Evolutionary conservation across 2,797 vertebrate species (phyloP).

Genomic region (Dendrocincla fuliginosa): DNA sequence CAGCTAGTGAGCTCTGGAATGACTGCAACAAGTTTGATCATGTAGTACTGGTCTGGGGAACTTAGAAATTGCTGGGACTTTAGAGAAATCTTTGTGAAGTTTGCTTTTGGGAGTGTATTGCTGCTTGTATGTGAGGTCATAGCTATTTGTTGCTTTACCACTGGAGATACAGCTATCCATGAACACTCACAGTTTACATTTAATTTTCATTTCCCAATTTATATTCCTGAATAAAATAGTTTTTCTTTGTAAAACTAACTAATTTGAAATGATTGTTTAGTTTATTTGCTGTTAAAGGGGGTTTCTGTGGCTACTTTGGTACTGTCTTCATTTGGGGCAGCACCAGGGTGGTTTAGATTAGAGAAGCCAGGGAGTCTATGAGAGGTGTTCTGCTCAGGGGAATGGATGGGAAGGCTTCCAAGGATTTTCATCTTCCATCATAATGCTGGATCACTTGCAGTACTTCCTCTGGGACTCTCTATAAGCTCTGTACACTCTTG

Average conservation of each 20-base stretch:
- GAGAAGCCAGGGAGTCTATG: neutral
- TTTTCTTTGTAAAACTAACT: neutral
- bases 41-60: neutral
- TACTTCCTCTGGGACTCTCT: neutral
- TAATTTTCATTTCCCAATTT: neutral
- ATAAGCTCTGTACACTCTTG: neutral
- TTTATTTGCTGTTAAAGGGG: neutral
- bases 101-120: neutral
- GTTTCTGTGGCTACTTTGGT: neutral
- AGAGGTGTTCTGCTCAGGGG: neutral
- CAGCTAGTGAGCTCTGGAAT: neutral
- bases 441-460: neutral
- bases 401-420: neutral
- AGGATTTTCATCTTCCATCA: neutral
- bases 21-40: neutral
- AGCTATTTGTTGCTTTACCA: neutral
- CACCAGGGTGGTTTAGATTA: neutral
- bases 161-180: neutral
- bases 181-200: neutral
- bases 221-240: neutral
- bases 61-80: neutral
- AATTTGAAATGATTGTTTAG: neutral
- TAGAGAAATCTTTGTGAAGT: neutral
- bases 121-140: neutral
- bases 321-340: neutral